Base-by-base conservation (phyloP, 2,797 vertebrate species). In the Rhadinocentrus ornatus region DNA sequence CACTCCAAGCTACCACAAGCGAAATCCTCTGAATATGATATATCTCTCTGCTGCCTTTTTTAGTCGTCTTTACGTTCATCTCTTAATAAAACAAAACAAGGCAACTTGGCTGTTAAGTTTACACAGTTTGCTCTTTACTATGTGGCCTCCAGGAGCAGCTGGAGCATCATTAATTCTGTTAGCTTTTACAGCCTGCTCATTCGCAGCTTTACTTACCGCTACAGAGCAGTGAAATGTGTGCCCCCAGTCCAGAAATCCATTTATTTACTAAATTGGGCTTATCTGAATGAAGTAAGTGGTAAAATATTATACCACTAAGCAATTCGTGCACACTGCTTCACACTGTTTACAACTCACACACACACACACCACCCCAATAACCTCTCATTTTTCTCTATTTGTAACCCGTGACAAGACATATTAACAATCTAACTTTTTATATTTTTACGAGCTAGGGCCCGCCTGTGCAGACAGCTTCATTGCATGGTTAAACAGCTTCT, bases 101-200 rank as follows among this genome's bases (percentile, higher is more conserved):
- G 41, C 20, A 32, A 66, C 53, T 27, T 64, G 73, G 75, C 74
- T 82, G 79, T 83, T 81, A 74, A 34, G 62, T 80, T 85, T 82
- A 81, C 63, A 77, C 69, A 66, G 71, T 60, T 53, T 12, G 48
- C 62, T 73, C 78, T 86, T 87, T 76, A 68, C 82, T 65, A 52
- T 61, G 52, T 58, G 71, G 75, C 89, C 88, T 84, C 35, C 66
- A 86, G 90, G 81, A 85, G 80, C 73, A 61, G 74, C 85, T 77
- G 60, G 58, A 84, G 86, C 75, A 77, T 86, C 81, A 88, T 90
- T 92, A 80, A 90, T 85, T 89, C 75, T 69, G 78, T 86, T 85
- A 53, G 66, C 85, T 84, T 89, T 90, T 84, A 84, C 85, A 56
- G 82, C 73, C 52, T 6, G 53, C 80, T 89, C 76, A 61, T 84